Evolutionary conservation across 2,888 invertebrate species (phyloP), one percentile per base, ranked within the genome.

Genomic region (Boloria euphrosyne): DNA sequence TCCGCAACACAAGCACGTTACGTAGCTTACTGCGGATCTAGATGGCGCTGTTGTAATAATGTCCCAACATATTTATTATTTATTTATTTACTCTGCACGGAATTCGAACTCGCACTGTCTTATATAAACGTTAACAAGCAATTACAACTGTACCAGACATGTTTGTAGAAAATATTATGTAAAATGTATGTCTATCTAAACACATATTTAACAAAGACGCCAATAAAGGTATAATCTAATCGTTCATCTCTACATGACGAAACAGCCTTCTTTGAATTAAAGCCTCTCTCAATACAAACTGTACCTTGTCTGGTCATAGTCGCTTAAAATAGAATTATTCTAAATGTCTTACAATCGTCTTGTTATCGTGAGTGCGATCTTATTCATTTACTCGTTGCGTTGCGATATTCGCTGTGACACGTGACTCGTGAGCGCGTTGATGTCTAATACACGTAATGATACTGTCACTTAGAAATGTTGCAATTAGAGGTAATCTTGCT

Each of bases 381-480:
- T 16, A 16, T 63, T 59, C 52, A 53, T 59, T 59, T 59, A 46
- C 38, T 57, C 46, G 46, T 38, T 47, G 13, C 64, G 49, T 31
- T 22, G 51, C 50, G 52, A 52, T 65, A 51, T 53, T 18, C 17
- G 43, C 52, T 47, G 52, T 59, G 64, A 65, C 58, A 67, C 53
- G 53, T 59, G 64, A 65, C 58, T 62, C 53, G 53, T 51, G 63
- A 17, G 46, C 62, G 59, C 70, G 70, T 70, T 69, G 67, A 71
- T 62, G 68, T 70, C 69, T 65, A 50, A 63, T 66, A 16, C 44
- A 44, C 38, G 64, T 52, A 61, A 38, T 59, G 50, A 49, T 38
- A 7, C 59, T 59, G 59, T 59, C 59, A 50, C 49, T 59, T 31
- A 18, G 14, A 50, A 50, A 49, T 59, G 59, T 50, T 59, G 49